A percentile compares a stretch with the other conserved stretches of the same genome.
These are phyloP conservation scores for Zapus hudsonius DNA, from an alignment of 2,113 vertebrate species.

Conservation along the genomic window DNA sequence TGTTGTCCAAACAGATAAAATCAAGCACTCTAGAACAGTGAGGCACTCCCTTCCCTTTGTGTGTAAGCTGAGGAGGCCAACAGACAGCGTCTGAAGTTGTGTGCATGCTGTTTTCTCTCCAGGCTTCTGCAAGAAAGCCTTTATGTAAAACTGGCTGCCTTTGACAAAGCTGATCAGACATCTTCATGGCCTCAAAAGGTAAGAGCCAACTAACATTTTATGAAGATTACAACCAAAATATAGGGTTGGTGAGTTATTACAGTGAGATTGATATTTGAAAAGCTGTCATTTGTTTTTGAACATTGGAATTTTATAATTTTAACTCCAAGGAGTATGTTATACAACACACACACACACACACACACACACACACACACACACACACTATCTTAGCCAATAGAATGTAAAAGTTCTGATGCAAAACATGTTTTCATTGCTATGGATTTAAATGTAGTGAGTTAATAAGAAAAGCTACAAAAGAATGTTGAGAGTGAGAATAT, in stretches of 20 bases:
- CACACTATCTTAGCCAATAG: not conserved
- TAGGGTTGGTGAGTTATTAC: conserved; percentile 32
- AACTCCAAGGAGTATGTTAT: not conserved
- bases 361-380: not conserved
- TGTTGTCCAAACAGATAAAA: conserved; percentile 77
- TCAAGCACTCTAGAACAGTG: conserved; percentile 70
- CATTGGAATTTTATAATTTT: not conserved
- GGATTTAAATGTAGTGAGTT: not conserved
- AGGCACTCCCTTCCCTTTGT: conserved; percentile 63
- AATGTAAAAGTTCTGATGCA: not conserved
- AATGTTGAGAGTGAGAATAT: not conserved
- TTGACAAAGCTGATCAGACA: conserved; percentile 85
- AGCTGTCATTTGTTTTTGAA: not conserved
- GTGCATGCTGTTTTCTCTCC: conserved; percentile 78
- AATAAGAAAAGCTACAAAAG: not conserved
- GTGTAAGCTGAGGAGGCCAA: conserved; percentile 74
- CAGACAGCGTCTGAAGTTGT: conserved; percentile 81
- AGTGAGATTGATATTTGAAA: conserved; percentile 20
- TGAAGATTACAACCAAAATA: conserved; percentile 63
- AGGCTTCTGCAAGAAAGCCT: conserved; percentile 81
- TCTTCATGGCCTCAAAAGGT: conserved; percentile 89
- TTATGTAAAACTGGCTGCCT: conserved; percentile 84
- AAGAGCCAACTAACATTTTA: conserved; percentile 74
- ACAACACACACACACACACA: not conserved
- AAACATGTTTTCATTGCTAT: conserved; percentile 2